phyloP scores from a whole-genome alignment of 2,888 invertebrate species.

The Smittia aterrima region DNA sequence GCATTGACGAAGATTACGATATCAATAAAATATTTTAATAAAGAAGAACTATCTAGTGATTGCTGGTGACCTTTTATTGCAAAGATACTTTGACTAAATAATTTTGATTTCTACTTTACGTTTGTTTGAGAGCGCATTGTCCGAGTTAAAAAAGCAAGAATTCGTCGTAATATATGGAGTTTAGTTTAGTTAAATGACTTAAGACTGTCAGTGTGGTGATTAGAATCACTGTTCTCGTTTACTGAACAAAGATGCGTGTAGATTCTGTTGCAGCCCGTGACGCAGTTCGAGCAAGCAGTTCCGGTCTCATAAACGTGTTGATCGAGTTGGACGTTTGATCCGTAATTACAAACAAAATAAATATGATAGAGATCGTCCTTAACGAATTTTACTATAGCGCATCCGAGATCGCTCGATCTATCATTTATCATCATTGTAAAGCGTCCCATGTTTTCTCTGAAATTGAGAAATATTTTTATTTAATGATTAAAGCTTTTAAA shows the following conservation, averaged over 20 bases:
- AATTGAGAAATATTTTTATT: neutral
- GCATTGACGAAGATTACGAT: neutral
- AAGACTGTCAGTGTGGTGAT: constrained; percentile 15
- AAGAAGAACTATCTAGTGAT: too few species aligned
- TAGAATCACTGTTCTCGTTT: neutral
- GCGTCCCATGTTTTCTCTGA: constrained; percentile 12
- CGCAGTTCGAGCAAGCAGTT: constrained; percentile 6
- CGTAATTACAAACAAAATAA: constrained; percentile 26
- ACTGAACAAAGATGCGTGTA: constrained; percentile 6
- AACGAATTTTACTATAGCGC: constrained; percentile 17
- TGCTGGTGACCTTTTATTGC: too few species aligned
- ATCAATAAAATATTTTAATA: too few species aligned
- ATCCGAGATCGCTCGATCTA: constrained; percentile 6
- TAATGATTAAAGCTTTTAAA: neutral
- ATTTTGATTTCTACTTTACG: too few species aligned
- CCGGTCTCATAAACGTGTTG: constrained; percentile 30
- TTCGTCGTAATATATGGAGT: too few species aligned
- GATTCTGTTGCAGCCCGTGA: constrained; percentile 9
- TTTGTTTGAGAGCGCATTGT: too few species aligned
- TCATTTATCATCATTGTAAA: constrained; percentile 27
- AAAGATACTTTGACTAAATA: too few species aligned
- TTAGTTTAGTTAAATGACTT: neutral
- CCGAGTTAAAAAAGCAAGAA: too few species aligned
- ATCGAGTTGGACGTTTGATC: neutral
- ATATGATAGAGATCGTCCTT: constrained; percentile 26